These are phyloP conservation scores for Allobates femoralis DNA, from an alignment of 2,797 vertebrate genomes.

Conservation along the genomic window DNA sequence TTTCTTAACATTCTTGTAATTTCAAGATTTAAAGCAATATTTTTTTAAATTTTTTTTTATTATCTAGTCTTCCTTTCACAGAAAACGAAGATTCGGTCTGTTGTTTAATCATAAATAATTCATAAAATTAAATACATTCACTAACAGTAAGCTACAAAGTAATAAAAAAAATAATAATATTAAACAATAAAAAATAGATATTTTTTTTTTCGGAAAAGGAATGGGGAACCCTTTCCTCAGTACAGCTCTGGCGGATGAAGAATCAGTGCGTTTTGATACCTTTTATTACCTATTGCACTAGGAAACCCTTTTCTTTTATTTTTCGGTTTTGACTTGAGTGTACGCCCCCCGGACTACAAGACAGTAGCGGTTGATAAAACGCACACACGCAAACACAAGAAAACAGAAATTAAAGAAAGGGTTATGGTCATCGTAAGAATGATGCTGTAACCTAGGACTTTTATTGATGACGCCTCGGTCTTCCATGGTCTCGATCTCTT, in stretches of 20 bases:
- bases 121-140: slow-evolving; percentile 99
- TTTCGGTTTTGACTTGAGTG: slow-evolving; percentile 90
- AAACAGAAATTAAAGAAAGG: slow-evolving; percentile 70
- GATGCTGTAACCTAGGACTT: slow-evolving; percentile 76
- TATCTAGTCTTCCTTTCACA: slow-evolving; percentile 99
- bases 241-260: slow-evolving; percentile 93
- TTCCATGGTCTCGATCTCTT: slow-evolving; percentile 71
- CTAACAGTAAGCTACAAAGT: slow-evolving; percentile 99
- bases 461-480: slow-evolving; percentile 67
- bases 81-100: slow-evolving; percentile 99
- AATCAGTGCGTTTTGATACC: slow-evolving; percentile 96
- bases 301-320: slow-evolving; percentile 84
- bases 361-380: slow-evolving; percentile 86
- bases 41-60: slow-evolving; percentile 78
- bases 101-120: slow-evolving; percentile 95
- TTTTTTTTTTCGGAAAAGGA: slow-evolving; percentile 99
- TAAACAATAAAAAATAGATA: slow-evolving; percentile 83
- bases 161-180: slow-evolving; percentile 80
- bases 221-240: slow-evolving; percentile 89
- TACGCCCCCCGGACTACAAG: slow-evolving; percentile 84
- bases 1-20: slow-evolving; percentile 98
- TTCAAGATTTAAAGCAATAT: slow-evolving; percentile 98
- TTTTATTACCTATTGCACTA: slow-evolving; percentile 89
- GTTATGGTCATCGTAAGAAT: slow-evolving; percentile 77
- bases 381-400: slow-evolving; percentile 75